phyloP scores from a whole-genome alignment of 1,140 invertebrate genomes.

The Trachymyrmex septentrionalis region DNA sequence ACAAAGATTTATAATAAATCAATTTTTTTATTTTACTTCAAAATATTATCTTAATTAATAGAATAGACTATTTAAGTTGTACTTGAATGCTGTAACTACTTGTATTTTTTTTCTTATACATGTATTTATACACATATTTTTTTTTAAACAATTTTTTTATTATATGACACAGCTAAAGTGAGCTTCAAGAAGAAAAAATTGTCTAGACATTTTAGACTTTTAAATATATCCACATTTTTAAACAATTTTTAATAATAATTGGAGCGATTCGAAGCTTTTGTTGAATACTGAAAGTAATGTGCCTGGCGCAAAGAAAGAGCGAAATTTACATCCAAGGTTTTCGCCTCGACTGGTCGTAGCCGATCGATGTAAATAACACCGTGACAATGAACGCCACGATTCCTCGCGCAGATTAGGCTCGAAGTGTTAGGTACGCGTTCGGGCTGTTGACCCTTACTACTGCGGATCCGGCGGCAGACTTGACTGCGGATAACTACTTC shows the following conservation, averaged over 20 bases:
- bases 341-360: background rate
- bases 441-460: conserved; percentile 74
- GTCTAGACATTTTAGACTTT: background rate
- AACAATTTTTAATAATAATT: background rate
- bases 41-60: background rate
- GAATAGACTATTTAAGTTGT: background rate
- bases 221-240: background rate
- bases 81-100: background rate
- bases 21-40: background rate
- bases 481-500: conserved; percentile 73
- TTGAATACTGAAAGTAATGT: background rate
- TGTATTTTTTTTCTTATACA: background rate
- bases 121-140: too few relatives aligned
- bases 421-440: conserved; percentile 31
- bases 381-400: conserved; percentile 51
- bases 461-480: conserved; percentile 39
- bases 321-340: background rate
- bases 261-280: background rate
- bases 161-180: background rate
- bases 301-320: background rate
- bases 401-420: background rate
- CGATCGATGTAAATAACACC: conserved; percentile 17
- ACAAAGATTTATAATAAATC: background rate
- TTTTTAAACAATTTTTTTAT: too few relatives aligned
- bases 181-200: background rate